phyloP scores from a whole-genome alignment of 2,888 invertebrate species.

The Timema cristinae region DNA sequence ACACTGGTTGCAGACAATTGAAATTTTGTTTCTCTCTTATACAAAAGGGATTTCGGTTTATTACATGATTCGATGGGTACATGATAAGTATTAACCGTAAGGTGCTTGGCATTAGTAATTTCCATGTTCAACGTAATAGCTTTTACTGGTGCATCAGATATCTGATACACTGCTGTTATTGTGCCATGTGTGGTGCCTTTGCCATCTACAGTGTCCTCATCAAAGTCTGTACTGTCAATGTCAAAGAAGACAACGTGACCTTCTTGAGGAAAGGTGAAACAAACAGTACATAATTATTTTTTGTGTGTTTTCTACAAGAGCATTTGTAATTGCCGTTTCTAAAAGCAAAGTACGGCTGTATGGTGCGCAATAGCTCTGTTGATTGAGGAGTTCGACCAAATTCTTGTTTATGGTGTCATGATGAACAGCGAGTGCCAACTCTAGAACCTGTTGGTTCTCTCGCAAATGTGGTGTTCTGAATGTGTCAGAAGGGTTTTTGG shows the following conservation, averaged over 20 bases:
- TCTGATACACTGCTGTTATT: constrained; percentile 20
- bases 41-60: not conserved
- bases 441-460: too few species aligned
- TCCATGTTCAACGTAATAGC: not conserved
- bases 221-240: constrained; percentile 16
- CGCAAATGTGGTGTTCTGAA: too few species aligned
- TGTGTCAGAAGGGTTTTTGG: too few species aligned
- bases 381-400: too few species aligned
- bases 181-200: constrained; percentile 16
- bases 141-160: constrained; percentile 20
- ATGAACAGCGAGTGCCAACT: too few species aligned
- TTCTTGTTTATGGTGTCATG: too few species aligned
- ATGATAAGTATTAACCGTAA: constrained; percentile 8
- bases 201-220: constrained; percentile 20
- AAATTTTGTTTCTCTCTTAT: not conserved
- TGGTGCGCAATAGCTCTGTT: too few species aligned
- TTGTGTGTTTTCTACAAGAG: constrained; percentile 25
- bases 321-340: constrained; percentile 25
- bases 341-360: too few species aligned
- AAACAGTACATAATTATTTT: constrained; percentile 22
- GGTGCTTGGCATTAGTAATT: not conserved
- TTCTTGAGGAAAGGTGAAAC: constrained; percentile 27
- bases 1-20: not conserved
- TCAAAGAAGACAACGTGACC: constrained; percentile 25
- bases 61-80: not conserved